phyloP scores from a whole-genome alignment of 2,888 invertebrate genomes.

The Volucella inanis region DNA sequence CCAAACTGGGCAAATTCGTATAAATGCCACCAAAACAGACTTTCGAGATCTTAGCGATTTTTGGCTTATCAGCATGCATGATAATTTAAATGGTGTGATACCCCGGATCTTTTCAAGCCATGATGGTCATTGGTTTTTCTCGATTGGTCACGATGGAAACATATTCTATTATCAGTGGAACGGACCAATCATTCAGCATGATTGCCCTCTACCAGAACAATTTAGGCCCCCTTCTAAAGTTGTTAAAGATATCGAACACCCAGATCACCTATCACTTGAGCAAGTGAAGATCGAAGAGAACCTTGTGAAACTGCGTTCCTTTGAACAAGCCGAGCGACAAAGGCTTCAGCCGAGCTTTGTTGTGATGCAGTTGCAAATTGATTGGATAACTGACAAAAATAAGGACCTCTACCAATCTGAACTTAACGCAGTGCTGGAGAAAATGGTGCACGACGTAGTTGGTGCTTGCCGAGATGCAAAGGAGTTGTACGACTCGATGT shows the following conservation, averaged over 20 bases:
- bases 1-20: constrained; percentile 85
- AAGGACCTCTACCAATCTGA: constrained; percentile 85
- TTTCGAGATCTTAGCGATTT: constrained; percentile 86
- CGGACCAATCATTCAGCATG: constrained; percentile 74
- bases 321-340: constrained; percentile 77
- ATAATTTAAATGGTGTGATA: constrained; percentile 87
- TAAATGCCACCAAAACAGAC: constrained; percentile 84
- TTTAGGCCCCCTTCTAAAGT: constrained; percentile 56
- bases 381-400: constrained; percentile 86
- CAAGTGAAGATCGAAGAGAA: constrained; percentile 88
- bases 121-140: constrained; percentile 84
- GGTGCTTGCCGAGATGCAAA: constrained; percentile 86
- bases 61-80: constrained; percentile 90
- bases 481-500: constrained; percentile 87
- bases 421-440: constrained; percentile 86
- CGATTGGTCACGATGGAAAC: constrained; percentile 90
- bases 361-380: constrained; percentile 84
- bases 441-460: constrained; percentile 88
- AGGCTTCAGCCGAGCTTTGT: constrained; percentile 67
- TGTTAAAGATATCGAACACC: constrained; percentile 79
- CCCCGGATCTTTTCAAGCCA: constrained; percentile 86
- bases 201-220: not conserved
- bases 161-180: constrained; percentile 88
- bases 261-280: constrained; percentile 83
- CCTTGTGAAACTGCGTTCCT: constrained; percentile 77